Evolutionary conservation across 2,797 vertebrate species (phyloP).

Genomic region (Macroramphosus scolopax): DNA sequence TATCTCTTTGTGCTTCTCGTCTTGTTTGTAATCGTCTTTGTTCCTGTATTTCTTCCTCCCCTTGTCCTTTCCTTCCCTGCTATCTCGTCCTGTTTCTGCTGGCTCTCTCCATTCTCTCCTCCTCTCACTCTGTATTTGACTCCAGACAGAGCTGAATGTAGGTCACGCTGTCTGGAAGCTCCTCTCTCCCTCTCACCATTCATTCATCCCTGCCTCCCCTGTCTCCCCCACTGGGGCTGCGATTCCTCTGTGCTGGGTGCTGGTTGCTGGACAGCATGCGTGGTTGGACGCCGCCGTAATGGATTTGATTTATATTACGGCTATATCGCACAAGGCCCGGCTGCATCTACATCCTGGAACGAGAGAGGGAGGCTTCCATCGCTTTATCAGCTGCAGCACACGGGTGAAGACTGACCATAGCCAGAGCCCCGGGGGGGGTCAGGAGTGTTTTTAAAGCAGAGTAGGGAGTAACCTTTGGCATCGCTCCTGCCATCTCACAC

Average conservation of each 20-base stretch:
- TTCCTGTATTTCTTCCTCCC: conserved; percentile 15
- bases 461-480: conserved; percentile 46
- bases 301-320: conserved; percentile 56
- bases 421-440: conserved; percentile 58
- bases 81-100: conserved; percentile 7
- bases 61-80: not conserved
- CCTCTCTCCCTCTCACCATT: conserved; percentile 36
- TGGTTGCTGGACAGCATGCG: conserved; percentile 48
- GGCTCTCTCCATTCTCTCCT: conserved; percentile 5
- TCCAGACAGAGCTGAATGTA: conserved; percentile 88
- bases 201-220: conserved; percentile 45
- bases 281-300: conserved; percentile 48
- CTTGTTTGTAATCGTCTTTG: no score
- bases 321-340: conserved; percentile 68
- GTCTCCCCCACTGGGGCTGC: conserved; percentile 51
- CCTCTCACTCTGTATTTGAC: conserved; percentile 52
- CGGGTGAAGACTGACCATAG: conserved; percentile 39
- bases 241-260: conserved; percentile 50
- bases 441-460: conserved; percentile 60
- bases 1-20: no score
- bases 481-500: conserved; percentile 33
- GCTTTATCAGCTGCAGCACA: conserved; percentile 72
- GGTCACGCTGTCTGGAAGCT: conserved; percentile 86
- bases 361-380: conserved; percentile 69
- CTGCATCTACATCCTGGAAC: conserved; percentile 60